Evolutionary conservation across 2,888 invertebrate genomes (phyloP).

Genomic region (Monoplex corrugatus): DNA sequence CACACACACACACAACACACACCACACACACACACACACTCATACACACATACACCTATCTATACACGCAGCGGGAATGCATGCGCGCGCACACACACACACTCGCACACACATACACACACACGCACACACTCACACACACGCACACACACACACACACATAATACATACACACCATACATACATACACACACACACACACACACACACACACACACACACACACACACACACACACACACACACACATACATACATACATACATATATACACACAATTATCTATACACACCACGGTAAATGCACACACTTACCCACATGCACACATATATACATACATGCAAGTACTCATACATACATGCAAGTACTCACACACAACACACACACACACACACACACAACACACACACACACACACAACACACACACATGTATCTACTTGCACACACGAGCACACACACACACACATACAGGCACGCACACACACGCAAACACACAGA

Average conservation of each 20-base stretch:
- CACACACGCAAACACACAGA: too few species aligned
- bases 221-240: conserved; percentile 6
- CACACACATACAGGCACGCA: neutral
- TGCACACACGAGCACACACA: neutral
- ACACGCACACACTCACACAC: neutral
- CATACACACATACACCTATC: neutral
- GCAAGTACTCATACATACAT: neutral
- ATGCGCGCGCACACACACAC: neutral
- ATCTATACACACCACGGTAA: neutral
- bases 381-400: neutral
- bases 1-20: neutral
- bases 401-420: neutral
- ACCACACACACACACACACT: too few species aligned
- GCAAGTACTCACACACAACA: neutral
- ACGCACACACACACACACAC: neutral
- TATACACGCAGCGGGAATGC: too few species aligned
- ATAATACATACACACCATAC: neutral
- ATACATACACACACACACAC: neutral
- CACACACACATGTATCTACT: neutral
- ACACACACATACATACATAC: neutral
- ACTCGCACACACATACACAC: neutral
- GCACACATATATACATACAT: conserved; percentile 1
- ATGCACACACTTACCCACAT: neutral
- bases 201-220: neutral
- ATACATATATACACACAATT: neutral